Base-by-base conservation (phyloP, 2,888 invertebrate species). In the Hirtodrosophila confusa region DNA sequence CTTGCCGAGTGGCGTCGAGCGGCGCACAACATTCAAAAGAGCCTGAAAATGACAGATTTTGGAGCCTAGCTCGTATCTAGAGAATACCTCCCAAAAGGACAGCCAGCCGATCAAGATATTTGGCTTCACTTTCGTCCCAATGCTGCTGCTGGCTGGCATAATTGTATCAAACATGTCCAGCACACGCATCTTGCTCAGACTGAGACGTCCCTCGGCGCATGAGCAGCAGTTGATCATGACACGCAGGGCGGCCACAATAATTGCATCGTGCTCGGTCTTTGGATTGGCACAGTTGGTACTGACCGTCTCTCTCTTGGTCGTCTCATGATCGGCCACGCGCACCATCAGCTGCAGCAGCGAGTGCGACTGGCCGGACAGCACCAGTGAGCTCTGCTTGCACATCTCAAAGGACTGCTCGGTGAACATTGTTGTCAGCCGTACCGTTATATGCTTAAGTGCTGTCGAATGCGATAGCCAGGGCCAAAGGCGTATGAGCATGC, bases 331-430 rank as follows among this genome's bases (percentile, higher is more conserved):
- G 4, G 89, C 86, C 17, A 89, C 69, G 27, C 89, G 88, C 1
- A 78, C 66, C 23, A 90, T 74, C 53, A 90, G 66, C 57, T 91
- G 89, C 3, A 92, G 68, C 47, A 91, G 71, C 4, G 91, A 89
- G 36, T 86, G 83, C 1, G 90, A 72, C 37, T 83, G 82, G 12
- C 75, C 78, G 6, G 82, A 49, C 5, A 78, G 78, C 2, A 80
- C 56, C 43, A 69, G 40, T 0, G 91, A 89, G 12, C 89, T 83
- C 47, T 90, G 86, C 8, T 87, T 89, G 68, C 92, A 91, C 57
- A 91, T 88, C 36, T 83, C 75, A 11, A 91, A 62, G 0, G 91
- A 91, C 57, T 89, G 84, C 50, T 91, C 91, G 24, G 90, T 90
- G 6, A 90, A 69, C 45, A 89, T 78, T 8, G 84, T 82, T n/a